Percentiles rank a stretch among this genome's conserved stretches.
phyloP scores from a whole-genome alignment of 2,797 vertebrate species.

The Alosa sapidissima region DNA sequence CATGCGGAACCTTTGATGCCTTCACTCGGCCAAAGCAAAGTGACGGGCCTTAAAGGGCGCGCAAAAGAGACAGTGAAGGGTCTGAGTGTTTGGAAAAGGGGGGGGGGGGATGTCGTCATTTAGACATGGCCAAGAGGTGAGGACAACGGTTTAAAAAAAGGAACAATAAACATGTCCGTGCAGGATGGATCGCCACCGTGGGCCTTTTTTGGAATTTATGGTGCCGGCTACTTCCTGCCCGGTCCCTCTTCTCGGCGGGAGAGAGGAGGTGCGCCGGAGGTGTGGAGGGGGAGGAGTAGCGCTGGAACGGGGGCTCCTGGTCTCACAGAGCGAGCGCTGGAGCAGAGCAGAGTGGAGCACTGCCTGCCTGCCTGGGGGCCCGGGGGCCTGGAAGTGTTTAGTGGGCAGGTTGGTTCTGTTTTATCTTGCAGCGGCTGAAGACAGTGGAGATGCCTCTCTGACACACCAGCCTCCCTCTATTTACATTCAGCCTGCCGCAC shows the following conservation, averaged over 20 bases:
- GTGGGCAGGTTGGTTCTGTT: constrained; percentile 40
- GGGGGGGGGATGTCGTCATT: constrained; percentile 37
- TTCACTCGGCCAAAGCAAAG: constrained; percentile 36
- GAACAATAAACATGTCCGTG: constrained; percentile 66
- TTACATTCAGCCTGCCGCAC: constrained; percentile 40
- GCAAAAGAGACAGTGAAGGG: constrained; percentile 22
- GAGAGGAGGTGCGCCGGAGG: constrained; percentile 41
- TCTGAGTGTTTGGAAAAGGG: background rate
- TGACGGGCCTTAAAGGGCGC: background rate
- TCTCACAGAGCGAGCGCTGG: constrained; percentile 18
- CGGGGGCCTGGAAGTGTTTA: constrained; percentile 3
- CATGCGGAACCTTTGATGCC: constrained; percentile 42
- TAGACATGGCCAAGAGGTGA: constrained; percentile 47
- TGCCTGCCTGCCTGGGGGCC: background rate
- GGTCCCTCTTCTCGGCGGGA: constrained; percentile 50
- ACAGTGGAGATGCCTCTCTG: constrained; percentile 45
- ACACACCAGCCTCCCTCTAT: constrained; percentile 49
- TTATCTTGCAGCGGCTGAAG: constrained; percentile 42
- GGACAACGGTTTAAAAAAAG: constrained; percentile 47
- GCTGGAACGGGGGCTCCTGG: background rate
- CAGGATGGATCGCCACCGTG: constrained; percentile 55
- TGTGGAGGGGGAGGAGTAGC: constrained; percentile 56
- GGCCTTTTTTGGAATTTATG: constrained; percentile 57
- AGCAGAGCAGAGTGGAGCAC: background rate
- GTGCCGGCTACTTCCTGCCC: constrained; percentile 58